These are phyloP conservation scores for Artibeus jamaicensis DNA, from an alignment of 2,797 vertebrate species.

Conservation along the genomic window DNA sequence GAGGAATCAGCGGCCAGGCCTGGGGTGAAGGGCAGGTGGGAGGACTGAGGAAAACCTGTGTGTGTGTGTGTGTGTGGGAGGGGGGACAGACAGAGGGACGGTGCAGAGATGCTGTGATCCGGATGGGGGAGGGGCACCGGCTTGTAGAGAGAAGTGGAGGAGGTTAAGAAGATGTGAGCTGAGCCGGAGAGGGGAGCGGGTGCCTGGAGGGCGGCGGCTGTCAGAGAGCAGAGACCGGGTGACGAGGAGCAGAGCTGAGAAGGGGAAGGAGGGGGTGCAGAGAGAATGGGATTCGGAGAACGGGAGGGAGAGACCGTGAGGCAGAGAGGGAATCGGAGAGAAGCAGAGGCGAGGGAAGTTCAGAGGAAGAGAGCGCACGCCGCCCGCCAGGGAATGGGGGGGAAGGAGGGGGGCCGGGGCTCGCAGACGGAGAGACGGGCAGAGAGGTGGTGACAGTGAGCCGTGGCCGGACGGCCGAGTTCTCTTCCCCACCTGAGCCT, in stretches of 20 bases:
- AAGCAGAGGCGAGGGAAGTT: background rate
- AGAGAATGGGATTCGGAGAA: background rate
- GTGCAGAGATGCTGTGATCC: accelerated
- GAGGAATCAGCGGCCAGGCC: background rate
- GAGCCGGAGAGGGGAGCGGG: background rate
- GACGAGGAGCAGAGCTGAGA: background rate
- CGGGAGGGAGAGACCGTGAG: too few relatives aligned
- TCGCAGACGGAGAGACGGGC: accelerated
- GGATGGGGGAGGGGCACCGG: background rate
- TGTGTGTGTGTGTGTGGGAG: background rate
- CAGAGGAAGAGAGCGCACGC: background rate
- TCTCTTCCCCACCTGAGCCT: background rate
- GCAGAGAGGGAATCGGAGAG: background rate
- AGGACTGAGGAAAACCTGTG: background rate
- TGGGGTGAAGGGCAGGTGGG: background rate
- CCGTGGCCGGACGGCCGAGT: too few relatives aligned
- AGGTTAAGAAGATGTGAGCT: too few relatives aligned
- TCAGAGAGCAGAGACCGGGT: too few relatives aligned
- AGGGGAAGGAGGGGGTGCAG: background rate
- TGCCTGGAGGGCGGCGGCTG: background rate
- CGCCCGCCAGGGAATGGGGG: too few relatives aligned
- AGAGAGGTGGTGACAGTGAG: too few relatives aligned
- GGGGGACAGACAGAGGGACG: background rate
- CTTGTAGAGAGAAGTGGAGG: conserved; percentile 60
- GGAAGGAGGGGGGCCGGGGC: too few relatives aligned